These are phyloP conservation scores for Streblospio benedicti DNA, from an alignment of 1,140 invertebrate species.

Conservation along the genomic window DNA sequence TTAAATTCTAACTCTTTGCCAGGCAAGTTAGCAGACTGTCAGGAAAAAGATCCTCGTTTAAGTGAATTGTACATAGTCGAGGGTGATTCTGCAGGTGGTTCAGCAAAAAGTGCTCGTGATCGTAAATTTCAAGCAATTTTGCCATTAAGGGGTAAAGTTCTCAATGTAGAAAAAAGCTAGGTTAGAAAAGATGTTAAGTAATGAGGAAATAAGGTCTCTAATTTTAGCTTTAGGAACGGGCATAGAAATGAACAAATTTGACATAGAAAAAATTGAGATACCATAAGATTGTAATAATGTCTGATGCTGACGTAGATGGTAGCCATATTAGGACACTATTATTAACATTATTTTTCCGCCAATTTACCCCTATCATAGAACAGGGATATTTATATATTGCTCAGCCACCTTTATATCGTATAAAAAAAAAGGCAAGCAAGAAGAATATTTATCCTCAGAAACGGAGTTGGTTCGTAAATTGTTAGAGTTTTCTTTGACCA, in stretches of 20 bases:
- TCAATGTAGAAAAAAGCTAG: constrained; percentile 28
- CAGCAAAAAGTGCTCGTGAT: constrained; percentile 27
- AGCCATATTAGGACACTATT: constrained; percentile 26
- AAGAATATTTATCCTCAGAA: constrained; percentile 23
- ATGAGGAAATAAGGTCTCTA: constrained; percentile 17
- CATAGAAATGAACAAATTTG: constrained; percentile 19
- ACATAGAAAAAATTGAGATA: constrained; percentile 18
- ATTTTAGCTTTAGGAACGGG: constrained; percentile 24
- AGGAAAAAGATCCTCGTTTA: constrained; percentile 20
- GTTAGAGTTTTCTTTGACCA: no score
- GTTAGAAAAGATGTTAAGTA: constrained; percentile 22
- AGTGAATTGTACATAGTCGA: constrained; percentile 29
- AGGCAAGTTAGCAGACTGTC: constrained; percentile 27
- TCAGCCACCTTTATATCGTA: constrained; percentile 26
- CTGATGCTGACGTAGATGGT: constrained; percentile 28
- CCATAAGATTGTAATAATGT: constrained; percentile 28
- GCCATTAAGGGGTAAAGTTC: constrained; percentile 27
- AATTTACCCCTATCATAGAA: constrained; percentile 26
- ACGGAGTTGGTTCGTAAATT: constrained; percentile 17
- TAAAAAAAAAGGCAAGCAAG: constrained; percentile 23
- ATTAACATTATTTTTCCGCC: constrained; percentile 25
- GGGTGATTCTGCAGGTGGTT: constrained; percentile 32
- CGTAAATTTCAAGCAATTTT: constrained; percentile 27
- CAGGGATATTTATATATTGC: constrained; percentile 28
- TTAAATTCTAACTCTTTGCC: constrained; percentile 17